A percentile compares a stretch with the other conserved stretches of the same genome.
phyloP scores from a whole-genome alignment of 2,888 invertebrate genomes.

The Melolontha melolontha region DNA sequence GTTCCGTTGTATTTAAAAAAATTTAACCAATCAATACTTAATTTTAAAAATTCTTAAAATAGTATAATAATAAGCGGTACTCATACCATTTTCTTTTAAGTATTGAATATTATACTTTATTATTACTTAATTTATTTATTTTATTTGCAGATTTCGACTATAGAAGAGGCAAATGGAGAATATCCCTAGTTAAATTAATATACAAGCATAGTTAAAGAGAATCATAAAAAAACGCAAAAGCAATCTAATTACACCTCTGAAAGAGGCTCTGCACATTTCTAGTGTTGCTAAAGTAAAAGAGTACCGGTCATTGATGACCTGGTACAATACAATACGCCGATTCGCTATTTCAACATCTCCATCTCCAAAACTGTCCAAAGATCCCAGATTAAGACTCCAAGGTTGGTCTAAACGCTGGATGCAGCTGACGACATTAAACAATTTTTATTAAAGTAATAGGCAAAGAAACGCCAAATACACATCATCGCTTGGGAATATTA shows the following conservation, averaged over 20 bases:
- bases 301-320: slow-evolving; percentile 70
- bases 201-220: too few relatives aligned
- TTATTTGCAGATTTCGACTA: too few relatives aligned
- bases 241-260: slow-evolving; percentile 14
- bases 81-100: too few relatives aligned
- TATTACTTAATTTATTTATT: too few relatives aligned
- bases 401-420: slow-evolving; percentile 62
- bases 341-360: slow-evolving; percentile 68
- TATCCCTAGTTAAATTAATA: too few relatives aligned
- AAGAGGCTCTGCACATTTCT: slow-evolving; percentile 9
- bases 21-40: too few relatives aligned
- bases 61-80: too few relatives aligned
- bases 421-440: slow-evolving; percentile 47
- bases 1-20: too few relatives aligned
- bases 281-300: slow-evolving; percentile 31
- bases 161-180: too few relatives aligned
- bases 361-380: slow-evolving; percentile 68
- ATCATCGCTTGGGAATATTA: background rate
- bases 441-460: slow-evolving; percentile 24
- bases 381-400: slow-evolving; percentile 72
- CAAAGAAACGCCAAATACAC: background rate
- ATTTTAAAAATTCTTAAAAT: too few relatives aligned
- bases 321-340: slow-evolving; percentile 69
- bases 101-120: too few relatives aligned
- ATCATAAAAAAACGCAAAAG: background rate